Percentiles rank a stretch among this genome's conserved stretches.
These are phyloP conservation scores for Vulpes ferrilata DNA, from an alignment of 2,113 vertebrate species.

Conservation along the genomic window DNA sequence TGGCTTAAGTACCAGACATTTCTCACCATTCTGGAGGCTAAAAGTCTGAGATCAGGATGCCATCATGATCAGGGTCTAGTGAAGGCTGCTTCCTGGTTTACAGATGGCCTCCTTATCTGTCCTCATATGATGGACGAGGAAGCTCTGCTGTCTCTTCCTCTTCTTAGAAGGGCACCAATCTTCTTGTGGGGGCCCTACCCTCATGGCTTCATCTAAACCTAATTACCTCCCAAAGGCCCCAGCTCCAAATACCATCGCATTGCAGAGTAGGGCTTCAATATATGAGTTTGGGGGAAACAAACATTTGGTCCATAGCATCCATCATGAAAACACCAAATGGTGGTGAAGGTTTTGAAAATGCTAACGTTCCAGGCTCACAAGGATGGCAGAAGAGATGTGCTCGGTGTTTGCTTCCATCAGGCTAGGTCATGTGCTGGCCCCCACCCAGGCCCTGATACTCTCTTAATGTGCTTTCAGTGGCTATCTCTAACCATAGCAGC, in stretches of 20 bases:
- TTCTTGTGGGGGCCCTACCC: not conserved
- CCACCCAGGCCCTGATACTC: not conserved
- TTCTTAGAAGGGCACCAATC: not conserved
- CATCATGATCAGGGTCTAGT: not conserved
- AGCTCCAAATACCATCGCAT: not conserved
- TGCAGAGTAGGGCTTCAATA: not conserved
- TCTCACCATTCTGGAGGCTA: not conserved
- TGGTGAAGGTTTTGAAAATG: not conserved
- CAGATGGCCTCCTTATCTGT: not conserved
- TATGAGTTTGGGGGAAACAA: too few species aligned
- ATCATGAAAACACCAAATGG: not conserved
- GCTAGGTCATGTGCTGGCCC: not conserved
- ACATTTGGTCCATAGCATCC: rapidly evolving
- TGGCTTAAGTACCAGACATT: not conserved
- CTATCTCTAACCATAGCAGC: not conserved
- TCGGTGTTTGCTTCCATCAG: rapidly evolving
- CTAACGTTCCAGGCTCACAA: rapidly evolving
- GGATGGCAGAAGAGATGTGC: rapidly evolving
- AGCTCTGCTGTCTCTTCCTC: not conserved
- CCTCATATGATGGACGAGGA: not conserved
- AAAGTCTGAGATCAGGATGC: not conserved
- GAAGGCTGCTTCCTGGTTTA: not conserved
- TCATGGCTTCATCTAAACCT: not conserved
- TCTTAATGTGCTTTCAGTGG: not conserved
- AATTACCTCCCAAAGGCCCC: not conserved